A percentile compares a stretch with the other conserved stretches of the same genome.
Evolutionary conservation across 2,888 invertebrate species (phyloP).

Genomic region (Disparrhopalites patrizii): DNA sequence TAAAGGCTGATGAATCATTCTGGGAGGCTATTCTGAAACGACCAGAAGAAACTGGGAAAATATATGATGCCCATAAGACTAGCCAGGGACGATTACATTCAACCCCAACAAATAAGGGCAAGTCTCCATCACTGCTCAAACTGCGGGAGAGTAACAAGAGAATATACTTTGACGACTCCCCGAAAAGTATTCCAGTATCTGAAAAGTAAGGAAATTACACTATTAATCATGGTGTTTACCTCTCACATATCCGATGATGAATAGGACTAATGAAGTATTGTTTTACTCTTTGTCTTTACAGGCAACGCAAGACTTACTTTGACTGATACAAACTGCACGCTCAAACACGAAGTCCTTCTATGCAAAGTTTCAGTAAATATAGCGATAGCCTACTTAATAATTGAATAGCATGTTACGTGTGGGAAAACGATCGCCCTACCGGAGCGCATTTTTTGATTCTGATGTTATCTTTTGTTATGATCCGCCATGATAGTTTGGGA

Average conservation of each 20-base stretch:
- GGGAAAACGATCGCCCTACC: too few species aligned
- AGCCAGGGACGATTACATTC: slow-evolving; percentile 14
- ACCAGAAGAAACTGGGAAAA: slow-evolving; percentile 33
- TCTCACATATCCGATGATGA: too few species aligned
- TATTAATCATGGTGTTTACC: too few species aligned
- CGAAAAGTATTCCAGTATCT: slow-evolving; percentile 33
- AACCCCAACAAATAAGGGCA: slow-evolving; percentile 31
- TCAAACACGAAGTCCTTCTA: too few species aligned
- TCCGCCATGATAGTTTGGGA: too few species aligned
- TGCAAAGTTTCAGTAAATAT: too few species aligned
- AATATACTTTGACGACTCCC: slow-evolving; percentile 46
- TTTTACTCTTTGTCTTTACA: slow-evolving; percentile 8
- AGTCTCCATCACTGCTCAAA: slow-evolving; percentile 27
- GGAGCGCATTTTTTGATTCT: too few species aligned
- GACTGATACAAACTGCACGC: too few species aligned
- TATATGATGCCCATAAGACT: slow-evolving; percentile 32
- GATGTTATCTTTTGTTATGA: too few species aligned
- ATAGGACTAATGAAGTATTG: too few species aligned
- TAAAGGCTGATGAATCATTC: slow-evolving; percentile 37
- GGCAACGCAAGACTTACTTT: slow-evolving; percentile 33
- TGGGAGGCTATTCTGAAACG: slow-evolving; percentile 42
- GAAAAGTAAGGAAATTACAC: slow-evolving; percentile 12
- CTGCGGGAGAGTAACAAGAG: slow-evolving; percentile 33
- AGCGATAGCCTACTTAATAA: too few species aligned
- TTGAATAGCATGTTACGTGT: too few species aligned